Percentiles rank a stretch among this genome's conserved stretches.
phyloP scores from a whole-genome alignment of 2,797 vertebrate species.

The Acrossocheilus wenchowensis region DNA sequence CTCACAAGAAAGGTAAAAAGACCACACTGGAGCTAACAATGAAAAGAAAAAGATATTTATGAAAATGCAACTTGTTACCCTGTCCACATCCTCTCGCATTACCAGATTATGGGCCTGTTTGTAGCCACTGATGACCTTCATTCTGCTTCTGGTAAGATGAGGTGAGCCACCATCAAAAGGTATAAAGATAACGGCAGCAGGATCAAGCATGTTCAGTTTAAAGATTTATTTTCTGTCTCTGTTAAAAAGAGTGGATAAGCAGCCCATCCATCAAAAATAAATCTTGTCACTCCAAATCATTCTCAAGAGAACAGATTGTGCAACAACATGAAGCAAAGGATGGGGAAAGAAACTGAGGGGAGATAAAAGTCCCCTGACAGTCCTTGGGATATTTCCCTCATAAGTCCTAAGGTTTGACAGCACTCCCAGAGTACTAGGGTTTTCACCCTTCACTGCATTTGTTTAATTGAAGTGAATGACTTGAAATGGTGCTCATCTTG shows the following conservation, averaged over 20 bases:
- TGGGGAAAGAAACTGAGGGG: neutral
- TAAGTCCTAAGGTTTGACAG: conserved; percentile 18
- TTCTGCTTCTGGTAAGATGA: neutral
- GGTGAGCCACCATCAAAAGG: neutral
- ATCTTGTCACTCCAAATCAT: conserved; percentile 22
- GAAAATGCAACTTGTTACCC: neutral
- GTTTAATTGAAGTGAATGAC: conserved; percentile 51
- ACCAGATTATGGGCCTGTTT: neutral
- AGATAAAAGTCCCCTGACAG: conserved; percentile 9
- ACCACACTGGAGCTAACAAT: neutral
- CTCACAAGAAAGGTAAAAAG: neutral
- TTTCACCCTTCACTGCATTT: conserved; percentile 48
- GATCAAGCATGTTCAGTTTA: neutral
- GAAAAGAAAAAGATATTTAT: neutral
- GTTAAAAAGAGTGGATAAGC: conserved; percentile 23
- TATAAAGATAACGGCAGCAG: neutral
- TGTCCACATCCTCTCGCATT: neutral
- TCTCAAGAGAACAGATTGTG: conserved; percentile 19
- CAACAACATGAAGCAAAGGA: neutral
- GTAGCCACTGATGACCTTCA: neutral
- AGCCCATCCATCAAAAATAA: conserved; percentile 13
- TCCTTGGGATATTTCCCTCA: conserved; percentile 34
- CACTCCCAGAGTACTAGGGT: neutral
- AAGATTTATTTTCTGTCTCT: conserved; percentile 13
- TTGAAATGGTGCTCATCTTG: conserved; percentile 1